Conservation (phyloP, 2,113 vertebrate species). For the Varanus salvator region DNA sequence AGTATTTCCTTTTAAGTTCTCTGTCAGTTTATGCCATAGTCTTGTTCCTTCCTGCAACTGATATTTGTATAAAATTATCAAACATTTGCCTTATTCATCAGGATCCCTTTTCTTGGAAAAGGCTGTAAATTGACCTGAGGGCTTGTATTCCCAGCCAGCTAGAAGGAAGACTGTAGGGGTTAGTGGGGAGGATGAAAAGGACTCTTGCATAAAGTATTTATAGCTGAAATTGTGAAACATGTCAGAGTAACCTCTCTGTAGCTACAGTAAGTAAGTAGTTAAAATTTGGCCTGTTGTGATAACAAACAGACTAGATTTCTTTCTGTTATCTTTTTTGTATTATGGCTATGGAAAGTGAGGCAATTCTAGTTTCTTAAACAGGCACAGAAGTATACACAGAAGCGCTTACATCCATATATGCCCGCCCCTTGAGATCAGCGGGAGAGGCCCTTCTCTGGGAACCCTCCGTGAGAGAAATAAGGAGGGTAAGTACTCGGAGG, state of each 20-base stretch:
- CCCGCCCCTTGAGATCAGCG: no score
- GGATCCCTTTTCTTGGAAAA: slow-evolving; percentile 2
- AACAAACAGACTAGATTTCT: not conserved
- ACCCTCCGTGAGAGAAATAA: no score
- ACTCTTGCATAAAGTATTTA: not conserved
- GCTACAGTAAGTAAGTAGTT: not conserved
- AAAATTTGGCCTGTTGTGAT: not conserved
- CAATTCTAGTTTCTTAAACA: not conserved
- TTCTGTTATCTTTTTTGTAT: not conserved
- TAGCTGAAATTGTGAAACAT: not conserved
- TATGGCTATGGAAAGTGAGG: not conserved
- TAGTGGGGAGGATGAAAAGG: not conserved
- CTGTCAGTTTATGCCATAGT: not conserved
- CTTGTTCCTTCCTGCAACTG: not conserved
- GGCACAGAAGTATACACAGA: no score
- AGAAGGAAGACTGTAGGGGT: not conserved
- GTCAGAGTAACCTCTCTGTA: not conserved
- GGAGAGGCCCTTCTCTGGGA: no score
- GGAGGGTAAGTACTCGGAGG: no score
- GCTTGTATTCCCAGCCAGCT: not conserved
- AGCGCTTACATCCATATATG: no score
- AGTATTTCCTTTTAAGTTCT: not conserved
- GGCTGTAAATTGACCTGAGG: not conserved
- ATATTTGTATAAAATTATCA: not conserved
- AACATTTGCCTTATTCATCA: not conserved